A percentile compares a stretch with the other conserved stretches of the same genome.
Evolutionary conservation across 2,113 vertebrate genomes (phyloP).

Genomic region (Puffinus mauretanicus): DNA sequence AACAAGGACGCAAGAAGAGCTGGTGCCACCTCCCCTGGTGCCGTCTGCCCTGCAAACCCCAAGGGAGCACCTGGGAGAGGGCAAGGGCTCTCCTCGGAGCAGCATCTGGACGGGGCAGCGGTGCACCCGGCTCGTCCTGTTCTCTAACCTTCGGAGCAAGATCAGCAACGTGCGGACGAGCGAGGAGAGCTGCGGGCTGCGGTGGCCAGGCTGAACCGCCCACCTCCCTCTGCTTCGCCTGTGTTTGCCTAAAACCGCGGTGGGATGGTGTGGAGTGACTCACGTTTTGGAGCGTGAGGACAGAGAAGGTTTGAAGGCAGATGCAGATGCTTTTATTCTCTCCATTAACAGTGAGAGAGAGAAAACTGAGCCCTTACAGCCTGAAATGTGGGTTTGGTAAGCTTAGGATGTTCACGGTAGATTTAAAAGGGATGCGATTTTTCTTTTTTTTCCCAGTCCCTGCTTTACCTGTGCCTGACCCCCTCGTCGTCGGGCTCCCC

Average conservation of each 20-base stretch:
- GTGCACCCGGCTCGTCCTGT: not conserved
- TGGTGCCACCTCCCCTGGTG: too few species aligned
- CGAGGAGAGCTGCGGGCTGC: not conserved
- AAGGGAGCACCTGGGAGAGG: not conserved
- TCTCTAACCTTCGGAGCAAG: not conserved
- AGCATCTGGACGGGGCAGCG: not conserved
- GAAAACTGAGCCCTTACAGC: not conserved
- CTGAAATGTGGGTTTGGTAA: not conserved
- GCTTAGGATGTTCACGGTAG: not conserved
- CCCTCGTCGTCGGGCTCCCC: not conserved
- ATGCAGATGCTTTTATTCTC: accelerated
- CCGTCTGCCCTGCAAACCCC: not conserved
- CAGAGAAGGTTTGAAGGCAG: not conserved
- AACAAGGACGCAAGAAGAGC: too few species aligned
- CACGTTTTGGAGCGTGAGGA: accelerated
- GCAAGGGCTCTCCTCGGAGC: not conserved
- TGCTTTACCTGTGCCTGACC: not conserved
- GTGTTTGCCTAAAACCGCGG: accelerated
- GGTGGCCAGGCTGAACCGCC: not conserved
- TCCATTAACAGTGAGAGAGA: not conserved
- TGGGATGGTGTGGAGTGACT: accelerated
- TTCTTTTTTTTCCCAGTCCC: not conserved
- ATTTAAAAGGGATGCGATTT: not conserved
- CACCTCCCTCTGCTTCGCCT: not conserved
- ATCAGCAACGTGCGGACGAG: accelerated